These are phyloP conservation scores for Adelosebastes latens DNA, from an alignment of 2,797 vertebrate species.

Conservation along the genomic window DNA sequence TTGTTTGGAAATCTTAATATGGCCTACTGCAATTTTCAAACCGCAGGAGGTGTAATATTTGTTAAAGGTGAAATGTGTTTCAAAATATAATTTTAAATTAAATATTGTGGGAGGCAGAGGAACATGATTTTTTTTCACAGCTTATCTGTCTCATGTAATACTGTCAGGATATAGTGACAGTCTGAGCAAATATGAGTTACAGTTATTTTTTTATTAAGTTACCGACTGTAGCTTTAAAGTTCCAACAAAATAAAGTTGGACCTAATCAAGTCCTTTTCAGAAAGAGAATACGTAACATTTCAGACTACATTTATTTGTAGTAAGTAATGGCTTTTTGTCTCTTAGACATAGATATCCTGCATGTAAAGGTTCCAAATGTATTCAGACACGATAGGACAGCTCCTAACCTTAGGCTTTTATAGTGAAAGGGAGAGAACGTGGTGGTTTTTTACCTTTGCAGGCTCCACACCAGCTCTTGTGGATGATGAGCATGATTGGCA, in stretches of 20 bases:
- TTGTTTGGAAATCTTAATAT: no score
- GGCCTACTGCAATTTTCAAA: no score
- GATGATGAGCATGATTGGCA: conserved; percentile 96
- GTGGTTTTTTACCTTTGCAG: conserved; percentile 91
- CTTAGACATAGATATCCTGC: not conserved
- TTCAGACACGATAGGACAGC: not conserved
- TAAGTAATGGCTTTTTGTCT: not conserved
- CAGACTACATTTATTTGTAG: not conserved
- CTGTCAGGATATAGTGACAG: not conserved
- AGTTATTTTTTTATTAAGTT: not conserved
- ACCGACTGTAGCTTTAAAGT: not conserved
- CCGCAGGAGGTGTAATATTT: no score
- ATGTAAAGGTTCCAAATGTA: not conserved
- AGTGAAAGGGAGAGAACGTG: not conserved
- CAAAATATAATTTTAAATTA: no score
- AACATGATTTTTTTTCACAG: no score
- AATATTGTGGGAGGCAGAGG: no score
- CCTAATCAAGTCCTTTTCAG: not conserved
- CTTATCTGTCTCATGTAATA: not conserved
- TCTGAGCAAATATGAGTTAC: no score
- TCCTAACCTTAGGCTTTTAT: not conserved
- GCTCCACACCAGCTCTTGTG: conserved; percentile 99
- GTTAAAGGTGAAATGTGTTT: no score
- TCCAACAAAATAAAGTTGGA: not conserved
- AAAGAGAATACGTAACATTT: not conserved